Conservation (phyloP, 2,113 vertebrate species). For the Sylvilagus bachmani region DNA sequence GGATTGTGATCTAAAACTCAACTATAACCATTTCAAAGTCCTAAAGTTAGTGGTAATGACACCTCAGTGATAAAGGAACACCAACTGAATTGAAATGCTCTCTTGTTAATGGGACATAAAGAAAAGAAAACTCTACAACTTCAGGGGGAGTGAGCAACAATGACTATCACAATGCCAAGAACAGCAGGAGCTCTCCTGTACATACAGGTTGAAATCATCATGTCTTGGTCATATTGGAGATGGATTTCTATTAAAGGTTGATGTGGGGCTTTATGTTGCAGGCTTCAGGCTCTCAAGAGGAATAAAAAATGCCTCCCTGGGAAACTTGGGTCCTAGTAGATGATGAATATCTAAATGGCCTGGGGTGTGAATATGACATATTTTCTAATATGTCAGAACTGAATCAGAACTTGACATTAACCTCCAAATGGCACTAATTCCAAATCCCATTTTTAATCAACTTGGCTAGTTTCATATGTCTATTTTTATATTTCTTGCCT, state of each 20-base stretch:
- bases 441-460: conserved; percentile 63
- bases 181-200: conserved; percentile 70
- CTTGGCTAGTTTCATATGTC: conserved; percentile 55
- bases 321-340: conserved; percentile 44
- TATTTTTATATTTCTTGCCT: conserved; percentile 67
- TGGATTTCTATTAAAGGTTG: conserved; percentile 70
- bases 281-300: conserved; percentile 48
- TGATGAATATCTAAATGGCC: conserved; percentile 28
- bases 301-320: conserved; percentile 57
- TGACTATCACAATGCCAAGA: conserved; percentile 70
- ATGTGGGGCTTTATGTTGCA: conserved; percentile 65
- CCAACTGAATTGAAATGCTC: conserved; percentile 83
- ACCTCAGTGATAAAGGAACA: conserved; percentile 78
- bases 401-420: conserved; percentile 57
- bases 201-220: conserved; percentile 71
- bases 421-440: conserved; percentile 55
- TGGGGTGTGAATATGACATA: conserved; percentile 55
- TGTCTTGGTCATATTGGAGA: conserved; percentile 65
- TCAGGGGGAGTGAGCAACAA: conserved; percentile 59
- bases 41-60: conserved; percentile 63
- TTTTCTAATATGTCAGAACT: conserved; percentile 58
- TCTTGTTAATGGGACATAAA: conserved; percentile 75
- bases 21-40: conserved; percentile 80
- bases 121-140: conserved; percentile 71
- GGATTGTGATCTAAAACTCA: conserved; percentile 77